phyloP scores from a whole-genome alignment of 2,113 vertebrate genomes.

The Corydoras sp. region DNA sequence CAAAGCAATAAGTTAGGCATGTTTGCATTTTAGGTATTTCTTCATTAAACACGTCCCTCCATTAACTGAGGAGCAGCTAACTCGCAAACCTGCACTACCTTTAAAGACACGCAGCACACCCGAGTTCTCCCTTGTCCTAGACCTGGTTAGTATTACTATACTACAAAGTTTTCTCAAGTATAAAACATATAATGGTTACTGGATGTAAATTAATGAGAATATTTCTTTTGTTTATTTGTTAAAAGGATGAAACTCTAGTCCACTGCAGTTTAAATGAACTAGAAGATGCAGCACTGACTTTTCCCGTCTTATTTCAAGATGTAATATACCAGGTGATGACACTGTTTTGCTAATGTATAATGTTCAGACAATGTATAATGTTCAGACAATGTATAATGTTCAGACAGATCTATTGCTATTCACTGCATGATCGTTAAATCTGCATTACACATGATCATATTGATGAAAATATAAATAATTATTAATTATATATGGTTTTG shows the following conservation, averaged over 20 bases:
- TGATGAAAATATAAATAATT: too few species aligned
- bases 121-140: constrained; percentile 94
- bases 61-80: constrained; percentile 95
- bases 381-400: too few species aligned
- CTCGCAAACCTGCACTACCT: constrained; percentile 92
- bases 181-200: too few species aligned
- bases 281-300: constrained; percentile 96
- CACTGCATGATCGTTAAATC: too few species aligned
- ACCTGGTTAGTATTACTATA: constrained; percentile 73
- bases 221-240: neutral
- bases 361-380: too few species aligned
- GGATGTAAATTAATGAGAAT: neutral
- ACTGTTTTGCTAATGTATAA: too few species aligned
- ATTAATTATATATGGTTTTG: too few species aligned
- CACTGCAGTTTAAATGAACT: constrained; percentile 98
- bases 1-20: too few species aligned
- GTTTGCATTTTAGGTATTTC: constrained; percentile 76
- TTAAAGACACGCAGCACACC: constrained; percentile 98
- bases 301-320: constrained; percentile 98
- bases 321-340: constrained; percentile 92
- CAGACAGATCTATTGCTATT: too few species aligned
- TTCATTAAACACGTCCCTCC: constrained; percentile 98
- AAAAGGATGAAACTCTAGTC: constrained; percentile 94
- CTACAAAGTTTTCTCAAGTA: too few species aligned
- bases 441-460: too few species aligned